phyloP scores from a whole-genome alignment of 2,113 vertebrate genomes.

The Chloropsis hardwickii region DNA sequence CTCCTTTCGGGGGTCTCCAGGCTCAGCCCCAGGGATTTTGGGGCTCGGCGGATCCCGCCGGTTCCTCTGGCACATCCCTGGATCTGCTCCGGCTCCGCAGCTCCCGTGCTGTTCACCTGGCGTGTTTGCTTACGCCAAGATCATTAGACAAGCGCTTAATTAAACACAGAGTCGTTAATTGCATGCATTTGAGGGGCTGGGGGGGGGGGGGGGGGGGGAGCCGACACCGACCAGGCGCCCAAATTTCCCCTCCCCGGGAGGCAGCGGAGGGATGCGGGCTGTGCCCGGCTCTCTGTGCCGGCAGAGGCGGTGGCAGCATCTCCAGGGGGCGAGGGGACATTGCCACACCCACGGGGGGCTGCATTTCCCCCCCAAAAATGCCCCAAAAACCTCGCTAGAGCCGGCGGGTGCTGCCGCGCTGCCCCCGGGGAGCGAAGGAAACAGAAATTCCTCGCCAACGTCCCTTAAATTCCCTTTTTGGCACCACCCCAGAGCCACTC shows the following conservation, averaged over 20 bases:
- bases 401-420: fast-evolving
- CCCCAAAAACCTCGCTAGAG: fast-evolving
- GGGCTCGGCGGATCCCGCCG: background rate
- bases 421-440: background rate
- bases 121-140: background rate
- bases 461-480: background rate
- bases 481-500: background rate
- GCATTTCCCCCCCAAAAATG: background rate
- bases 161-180: background rate
- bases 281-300: background rate
- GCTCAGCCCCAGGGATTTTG: background rate
- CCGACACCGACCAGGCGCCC: background rate
- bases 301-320: fast-evolving
- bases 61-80: fast-evolving
- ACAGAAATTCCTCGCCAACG: background rate
- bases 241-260: background rate
- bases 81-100: fast-evolving
- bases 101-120: fast-evolving
- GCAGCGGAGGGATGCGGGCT: background rate
- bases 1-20: background rate
- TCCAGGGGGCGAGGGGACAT: fast-evolving
- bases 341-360: background rate
- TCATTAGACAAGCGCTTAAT: background rate
- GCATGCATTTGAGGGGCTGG: fast-evolving
- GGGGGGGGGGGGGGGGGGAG: background rate